Evolutionary conservation across 1,140 invertebrate species (phyloP).

Genomic region (Thrips palmi): DNA sequence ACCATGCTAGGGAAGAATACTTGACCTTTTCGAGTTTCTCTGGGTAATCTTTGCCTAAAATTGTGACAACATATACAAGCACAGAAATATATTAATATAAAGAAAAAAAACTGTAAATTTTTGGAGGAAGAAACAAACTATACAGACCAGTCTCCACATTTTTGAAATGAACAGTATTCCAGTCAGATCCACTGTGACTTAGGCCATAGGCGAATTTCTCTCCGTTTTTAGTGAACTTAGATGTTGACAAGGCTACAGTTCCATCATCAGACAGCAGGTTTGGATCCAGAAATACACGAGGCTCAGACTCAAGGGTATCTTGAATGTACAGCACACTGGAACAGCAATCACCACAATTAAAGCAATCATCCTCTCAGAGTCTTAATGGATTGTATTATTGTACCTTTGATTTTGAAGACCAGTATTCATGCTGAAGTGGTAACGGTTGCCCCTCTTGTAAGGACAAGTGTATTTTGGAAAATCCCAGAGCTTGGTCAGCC

Average conservation of each 20-base stretch:
- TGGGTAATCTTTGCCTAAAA: conserved; percentile 61
- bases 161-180: conserved; percentile 77
- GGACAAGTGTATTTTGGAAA: conserved; percentile 90
- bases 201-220: conserved; percentile 78
- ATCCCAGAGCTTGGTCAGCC: conserved; percentile 84
- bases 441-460: conserved; percentile 59
- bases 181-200: conserved; percentile 85
- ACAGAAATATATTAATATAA: conserved; percentile 3
- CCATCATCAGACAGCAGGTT: conserved; percentile 87
- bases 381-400: conserved; percentile 13
- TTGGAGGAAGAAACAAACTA: conserved; percentile 7
- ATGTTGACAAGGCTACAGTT: conserved; percentile 63
- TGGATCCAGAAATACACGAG: conserved; percentile 85
- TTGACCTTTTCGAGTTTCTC: conserved; percentile 84
- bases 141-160: conserved; percentile 47
- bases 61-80: conserved; percentile 3
- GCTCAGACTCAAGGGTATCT: conserved; percentile 57
- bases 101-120: conserved; percentile 8
- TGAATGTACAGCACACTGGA: conserved; percentile 84
- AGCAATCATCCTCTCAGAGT: conserved; percentile 1
- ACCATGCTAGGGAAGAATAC: conserved; percentile 83
- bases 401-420: conserved; percentile 94
- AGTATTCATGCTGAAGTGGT: conserved; percentile 86
- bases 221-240: conserved; percentile 80
- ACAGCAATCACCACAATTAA: conserved; percentile 14